A percentile compares a stretch with the other conserved stretches of the same genome.
phyloP scores from a whole-genome alignment of 2,113 vertebrate genomes.

The Python bivittatus region DNA sequence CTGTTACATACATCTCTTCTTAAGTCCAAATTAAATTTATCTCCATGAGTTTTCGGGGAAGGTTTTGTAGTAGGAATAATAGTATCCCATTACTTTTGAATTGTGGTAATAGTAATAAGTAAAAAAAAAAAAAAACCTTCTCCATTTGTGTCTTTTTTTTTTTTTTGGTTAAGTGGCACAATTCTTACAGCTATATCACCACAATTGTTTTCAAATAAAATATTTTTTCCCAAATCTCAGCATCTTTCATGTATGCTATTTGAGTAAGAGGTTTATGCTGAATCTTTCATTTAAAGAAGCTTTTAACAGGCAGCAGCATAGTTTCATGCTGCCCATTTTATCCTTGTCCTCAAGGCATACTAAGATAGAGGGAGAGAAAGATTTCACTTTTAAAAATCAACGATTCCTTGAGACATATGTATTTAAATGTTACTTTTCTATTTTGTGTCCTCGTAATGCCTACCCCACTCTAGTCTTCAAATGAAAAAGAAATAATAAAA shows the following conservation, averaged over 20 bases:
- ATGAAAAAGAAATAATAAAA: constrained; percentile 79
- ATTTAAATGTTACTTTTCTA: constrained; percentile 69
- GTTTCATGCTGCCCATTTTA: constrained; percentile 61
- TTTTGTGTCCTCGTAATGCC: constrained; percentile 66
- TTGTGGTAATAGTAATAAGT: not conserved
- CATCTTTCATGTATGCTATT: constrained; percentile 59
- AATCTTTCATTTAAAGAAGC: constrained; percentile 62
- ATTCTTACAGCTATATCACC: not conserved
- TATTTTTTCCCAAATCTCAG: constrained; percentile 29
- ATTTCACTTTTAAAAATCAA: constrained; percentile 73
- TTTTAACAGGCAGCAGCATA: constrained; percentile 63
- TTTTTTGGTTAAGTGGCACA: not conserved
- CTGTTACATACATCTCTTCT: constrained; percentile 33
- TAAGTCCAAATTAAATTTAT: constrained; percentile 52
- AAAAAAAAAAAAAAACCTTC: not conserved
- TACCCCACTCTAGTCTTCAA: constrained; percentile 69
- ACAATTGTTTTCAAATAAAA: constrained; percentile 58
- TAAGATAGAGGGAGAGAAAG: not conserved
- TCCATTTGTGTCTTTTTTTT: not conserved
- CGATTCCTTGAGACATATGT: constrained; percentile 72
- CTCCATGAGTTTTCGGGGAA: constrained; percentile 41
- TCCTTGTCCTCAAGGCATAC: constrained; percentile 58
- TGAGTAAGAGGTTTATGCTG: constrained; percentile 56
- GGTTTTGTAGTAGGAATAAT: constrained; percentile 22
- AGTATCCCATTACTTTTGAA: not conserved